Evolutionary conservation across 1,140 invertebrate species (phyloP).

Genomic region (Zaprionus lachaisei): DNA sequence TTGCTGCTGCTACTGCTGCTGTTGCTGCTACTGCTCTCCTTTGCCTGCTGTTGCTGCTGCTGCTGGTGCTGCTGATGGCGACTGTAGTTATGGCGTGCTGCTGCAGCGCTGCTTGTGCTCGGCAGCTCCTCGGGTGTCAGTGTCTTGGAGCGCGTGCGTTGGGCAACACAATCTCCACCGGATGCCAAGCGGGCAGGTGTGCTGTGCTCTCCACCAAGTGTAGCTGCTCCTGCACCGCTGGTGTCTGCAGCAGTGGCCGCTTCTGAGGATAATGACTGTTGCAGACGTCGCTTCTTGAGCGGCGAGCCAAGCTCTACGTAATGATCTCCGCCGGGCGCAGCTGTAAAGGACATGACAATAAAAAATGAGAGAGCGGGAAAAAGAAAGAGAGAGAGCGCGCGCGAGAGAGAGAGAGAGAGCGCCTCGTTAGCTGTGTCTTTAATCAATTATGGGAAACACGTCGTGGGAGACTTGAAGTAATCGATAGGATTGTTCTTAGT

Average conservation of each 20-base stretch:
- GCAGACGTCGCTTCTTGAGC: conserved; percentile 73
- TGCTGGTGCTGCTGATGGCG: conserved; percentile 41
- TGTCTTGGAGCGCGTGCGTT: conserved; percentile 82
- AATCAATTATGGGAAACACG: neutral
- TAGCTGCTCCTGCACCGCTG: neutral
- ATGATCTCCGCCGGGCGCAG: conserved; percentile 67
- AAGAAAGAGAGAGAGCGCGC: too few species aligned
- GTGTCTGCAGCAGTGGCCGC: neutral
- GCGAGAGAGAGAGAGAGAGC: conserved; percentile 1
- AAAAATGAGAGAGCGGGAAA: neutral
- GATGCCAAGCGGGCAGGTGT: conserved; percentile 36
- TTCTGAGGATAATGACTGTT: conserved; percentile 27
- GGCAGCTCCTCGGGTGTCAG: conserved; percentile 71
- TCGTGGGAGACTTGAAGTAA: neutral
- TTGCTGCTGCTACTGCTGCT: neutral
- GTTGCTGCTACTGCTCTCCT: conserved; percentile 24
- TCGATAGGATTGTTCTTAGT: conserved; percentile 7
- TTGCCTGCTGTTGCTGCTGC: conserved; percentile 2
- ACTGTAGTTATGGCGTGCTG: conserved; percentile 35
- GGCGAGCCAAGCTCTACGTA: conserved; percentile 64
- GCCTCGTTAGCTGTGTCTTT: conserved; percentile 34
- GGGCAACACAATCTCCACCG: conserved; percentile 76
- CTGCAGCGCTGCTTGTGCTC: conserved; percentile 62
- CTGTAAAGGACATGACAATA: conserved; percentile 67
- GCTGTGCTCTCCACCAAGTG: conserved; percentile 1